Evolutionary conservation across 2,113 vertebrate species (phyloP).

Genomic region (Plecotus auritus): DNA sequence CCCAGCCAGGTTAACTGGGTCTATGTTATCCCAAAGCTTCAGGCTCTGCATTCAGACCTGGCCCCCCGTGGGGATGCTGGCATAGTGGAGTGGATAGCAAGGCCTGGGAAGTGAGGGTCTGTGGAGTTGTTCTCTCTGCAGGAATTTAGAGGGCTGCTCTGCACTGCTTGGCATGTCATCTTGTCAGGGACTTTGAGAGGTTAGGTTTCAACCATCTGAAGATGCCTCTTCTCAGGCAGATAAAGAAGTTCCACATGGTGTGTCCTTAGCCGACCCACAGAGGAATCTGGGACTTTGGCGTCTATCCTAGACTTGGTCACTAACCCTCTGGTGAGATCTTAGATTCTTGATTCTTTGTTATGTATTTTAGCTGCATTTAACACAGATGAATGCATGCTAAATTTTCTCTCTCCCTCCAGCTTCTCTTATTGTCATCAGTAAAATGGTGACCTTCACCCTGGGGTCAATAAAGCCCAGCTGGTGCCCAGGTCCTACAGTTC

Average conservation of each 20-base stretch:
- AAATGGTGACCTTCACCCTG: not conserved
- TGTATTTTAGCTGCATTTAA: not conserved
- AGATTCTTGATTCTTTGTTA: not conserved
- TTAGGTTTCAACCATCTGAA: not conserved
- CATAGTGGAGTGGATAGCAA: not conserved
- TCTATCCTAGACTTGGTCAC: not conserved
- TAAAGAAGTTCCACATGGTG: not conserved
- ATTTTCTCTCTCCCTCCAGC: not conserved
- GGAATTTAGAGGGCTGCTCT: not conserved
- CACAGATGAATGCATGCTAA: not conserved
- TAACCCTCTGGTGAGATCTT: not conserved
- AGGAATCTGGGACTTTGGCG: not conserved
- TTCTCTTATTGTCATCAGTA: not conserved
- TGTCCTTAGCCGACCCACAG: not conserved
- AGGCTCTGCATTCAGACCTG: not conserved
- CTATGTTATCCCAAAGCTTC: not conserved
- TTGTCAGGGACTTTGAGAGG: not conserved
- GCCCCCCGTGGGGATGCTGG: fast-evolving
- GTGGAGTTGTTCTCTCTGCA: not conserved
- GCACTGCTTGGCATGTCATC: fast-evolving
- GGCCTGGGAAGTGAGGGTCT: not conserved
- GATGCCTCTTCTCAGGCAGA: not conserved
- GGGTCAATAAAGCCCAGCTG: not conserved
- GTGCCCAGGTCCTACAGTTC: not conserved
- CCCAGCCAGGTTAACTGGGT: not conserved